phyloP scores from a whole-genome alignment of 2,113 vertebrate genomes.

The Sapayoa aenigma region DNA sequence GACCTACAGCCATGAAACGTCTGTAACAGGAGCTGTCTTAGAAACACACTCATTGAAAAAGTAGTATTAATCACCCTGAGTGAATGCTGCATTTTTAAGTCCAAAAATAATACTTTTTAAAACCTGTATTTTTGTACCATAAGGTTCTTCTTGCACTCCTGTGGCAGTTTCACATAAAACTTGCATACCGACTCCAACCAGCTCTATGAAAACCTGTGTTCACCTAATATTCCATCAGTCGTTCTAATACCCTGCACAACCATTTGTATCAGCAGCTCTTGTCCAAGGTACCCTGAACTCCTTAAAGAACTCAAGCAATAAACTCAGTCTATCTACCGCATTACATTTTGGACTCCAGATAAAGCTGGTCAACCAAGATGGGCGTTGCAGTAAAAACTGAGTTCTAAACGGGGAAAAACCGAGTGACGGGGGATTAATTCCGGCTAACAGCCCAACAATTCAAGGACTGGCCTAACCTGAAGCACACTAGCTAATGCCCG shows the following conservation, averaged over 20 bases:
- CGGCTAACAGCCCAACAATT: not conserved
- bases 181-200: not conserved
- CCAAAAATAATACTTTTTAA: not conserved
- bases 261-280: conserved; percentile 4
- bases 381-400: not conserved
- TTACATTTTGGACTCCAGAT: not conserved
- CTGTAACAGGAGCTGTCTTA: not conserved
- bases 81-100: not conserved
- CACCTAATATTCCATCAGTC: not conserved
- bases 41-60: not conserved
- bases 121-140: fast-evolving
- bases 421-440: not conserved
- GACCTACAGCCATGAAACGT: not conserved
- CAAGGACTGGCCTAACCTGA: not conserved
- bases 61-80: not conserved
- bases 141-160: not conserved
- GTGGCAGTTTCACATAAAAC: not conserved
- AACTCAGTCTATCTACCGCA: not conserved
- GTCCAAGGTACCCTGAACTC: conserved; percentile 45
- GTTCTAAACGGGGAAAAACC: not conserved
- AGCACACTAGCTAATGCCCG: not conserved
- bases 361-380: no score
- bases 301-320: not conserved
- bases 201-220: not conserved
- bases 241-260: not conserved